Evolutionary conservation across 2,113 vertebrate species (phyloP).

Genomic region (Anguilla rostrata): DNA sequence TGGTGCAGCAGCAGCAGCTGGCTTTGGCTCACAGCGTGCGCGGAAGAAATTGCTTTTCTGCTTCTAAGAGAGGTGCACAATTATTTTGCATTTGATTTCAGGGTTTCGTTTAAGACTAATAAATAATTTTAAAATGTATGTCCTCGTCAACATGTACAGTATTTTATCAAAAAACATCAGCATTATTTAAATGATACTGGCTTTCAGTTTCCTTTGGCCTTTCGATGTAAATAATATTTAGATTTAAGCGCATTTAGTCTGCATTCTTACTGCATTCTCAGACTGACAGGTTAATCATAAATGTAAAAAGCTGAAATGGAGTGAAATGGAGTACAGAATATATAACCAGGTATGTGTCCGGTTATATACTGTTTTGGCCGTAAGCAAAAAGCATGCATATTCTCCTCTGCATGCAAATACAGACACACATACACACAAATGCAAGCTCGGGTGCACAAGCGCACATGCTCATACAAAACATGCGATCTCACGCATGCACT

Average conservation of each 20-base stretch:
- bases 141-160: not conserved
- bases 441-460: not conserved
- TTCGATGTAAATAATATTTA: not conserved
- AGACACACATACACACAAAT: not conserved
- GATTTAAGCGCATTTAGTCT: not conserved
- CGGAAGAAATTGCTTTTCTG: conserved; percentile 26
- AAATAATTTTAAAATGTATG: not conserved
- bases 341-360: not conserved
- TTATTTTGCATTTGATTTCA: conserved; percentile 25
- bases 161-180: conserved; percentile 19
- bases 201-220: not conserved
- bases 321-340: not conserved
- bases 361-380: not conserved
- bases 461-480: not conserved
- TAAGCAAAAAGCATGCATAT: not conserved
- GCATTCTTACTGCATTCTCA: not conserved
- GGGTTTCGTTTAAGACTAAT: not conserved
- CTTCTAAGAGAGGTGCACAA: conserved; percentile 31
- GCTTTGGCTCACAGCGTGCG: conserved; percentile 22
- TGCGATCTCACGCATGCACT: not conserved
- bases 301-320: not conserved
- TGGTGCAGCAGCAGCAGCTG: conserved; percentile 13
- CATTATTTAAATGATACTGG: conserved; percentile 28
- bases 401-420: not conserved
- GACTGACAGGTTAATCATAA: not conserved